These are phyloP conservation scores for Sula dactylatra DNA, from an alignment of 2,113 vertebrate species.

Conservation along the genomic window DNA sequence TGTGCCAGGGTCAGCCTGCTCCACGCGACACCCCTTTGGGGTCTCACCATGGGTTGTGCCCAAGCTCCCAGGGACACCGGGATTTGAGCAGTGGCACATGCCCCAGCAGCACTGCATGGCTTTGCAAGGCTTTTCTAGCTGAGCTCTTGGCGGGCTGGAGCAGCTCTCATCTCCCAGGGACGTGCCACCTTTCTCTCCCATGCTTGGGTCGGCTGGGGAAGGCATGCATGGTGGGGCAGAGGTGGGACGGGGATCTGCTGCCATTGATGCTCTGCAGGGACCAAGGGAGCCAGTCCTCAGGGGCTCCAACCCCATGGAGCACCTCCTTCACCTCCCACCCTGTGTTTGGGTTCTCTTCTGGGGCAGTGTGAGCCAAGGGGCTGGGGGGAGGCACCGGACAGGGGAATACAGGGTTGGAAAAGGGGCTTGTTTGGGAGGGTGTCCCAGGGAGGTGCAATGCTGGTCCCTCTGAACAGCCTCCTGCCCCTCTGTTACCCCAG, in stretches of 20 bases:
- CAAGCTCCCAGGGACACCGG: accelerated
- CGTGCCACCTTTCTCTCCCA: accelerated
- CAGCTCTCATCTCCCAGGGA: background rate
- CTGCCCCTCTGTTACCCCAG: too few species aligned
- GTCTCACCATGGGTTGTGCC: background rate
- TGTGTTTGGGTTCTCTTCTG: background rate
- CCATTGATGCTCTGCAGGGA: background rate
- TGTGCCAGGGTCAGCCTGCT: background rate
- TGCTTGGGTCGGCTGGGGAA: too few species aligned
- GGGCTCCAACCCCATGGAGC: background rate
- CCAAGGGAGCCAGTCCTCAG: accelerated
- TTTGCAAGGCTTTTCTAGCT: background rate
- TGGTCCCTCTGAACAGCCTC: background rate
- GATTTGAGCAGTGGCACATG: background rate
- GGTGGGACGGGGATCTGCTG: background rate
- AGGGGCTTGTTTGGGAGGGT: background rate
- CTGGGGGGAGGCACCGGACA: accelerated
- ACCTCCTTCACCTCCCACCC: background rate
- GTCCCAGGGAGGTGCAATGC: background rate
- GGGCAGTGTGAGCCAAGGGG: background rate
- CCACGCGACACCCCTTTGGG: accelerated
- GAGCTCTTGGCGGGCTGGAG: background rate
- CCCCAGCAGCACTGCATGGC: background rate
- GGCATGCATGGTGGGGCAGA: accelerated
- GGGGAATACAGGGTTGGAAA: background rate